These are phyloP conservation scores for Thalassoma bifasciatum DNA, from an alignment of 2,113 vertebrate genomes.

Conservation along the genomic window DNA sequence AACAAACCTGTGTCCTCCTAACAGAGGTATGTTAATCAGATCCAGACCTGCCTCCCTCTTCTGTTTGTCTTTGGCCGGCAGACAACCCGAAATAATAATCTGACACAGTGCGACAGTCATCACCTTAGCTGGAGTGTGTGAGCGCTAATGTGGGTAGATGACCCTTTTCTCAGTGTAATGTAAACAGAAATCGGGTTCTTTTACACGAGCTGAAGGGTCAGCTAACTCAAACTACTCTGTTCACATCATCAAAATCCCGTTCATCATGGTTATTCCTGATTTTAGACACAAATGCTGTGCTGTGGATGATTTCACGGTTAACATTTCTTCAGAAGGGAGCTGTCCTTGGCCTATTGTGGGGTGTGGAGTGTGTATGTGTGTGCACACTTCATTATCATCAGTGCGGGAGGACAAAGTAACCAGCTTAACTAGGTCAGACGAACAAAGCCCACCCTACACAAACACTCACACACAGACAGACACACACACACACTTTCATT, in stretches of 20 bases:
- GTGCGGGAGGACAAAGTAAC: constrained; percentile 65
- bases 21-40: constrained; percentile 63
- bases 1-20: constrained; percentile 1
- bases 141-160: background rate
- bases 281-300: background rate
- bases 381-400: constrained; percentile 38
- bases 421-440: constrained; percentile 73
- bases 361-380: constrained; percentile 16
- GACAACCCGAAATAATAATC: constrained; percentile 35
- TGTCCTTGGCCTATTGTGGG: constrained; percentile 23
- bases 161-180: background rate
- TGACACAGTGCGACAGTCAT: constrained; percentile 30
- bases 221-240: background rate
- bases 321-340: constrained; percentile 7
- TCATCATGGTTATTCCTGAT: background rate
- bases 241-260: background rate
- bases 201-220: background rate
- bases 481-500: constrained; percentile 8
- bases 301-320: background rate
- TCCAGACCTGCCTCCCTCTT: constrained; percentile 52
- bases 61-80: background rate
- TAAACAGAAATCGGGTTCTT: background rate
- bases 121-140: background rate
- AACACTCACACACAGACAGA: background rate
- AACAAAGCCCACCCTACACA: constrained; percentile 66